phyloP scores from a whole-genome alignment of 2,113 vertebrate species.

The Deroptyus accipitrinus region DNA sequence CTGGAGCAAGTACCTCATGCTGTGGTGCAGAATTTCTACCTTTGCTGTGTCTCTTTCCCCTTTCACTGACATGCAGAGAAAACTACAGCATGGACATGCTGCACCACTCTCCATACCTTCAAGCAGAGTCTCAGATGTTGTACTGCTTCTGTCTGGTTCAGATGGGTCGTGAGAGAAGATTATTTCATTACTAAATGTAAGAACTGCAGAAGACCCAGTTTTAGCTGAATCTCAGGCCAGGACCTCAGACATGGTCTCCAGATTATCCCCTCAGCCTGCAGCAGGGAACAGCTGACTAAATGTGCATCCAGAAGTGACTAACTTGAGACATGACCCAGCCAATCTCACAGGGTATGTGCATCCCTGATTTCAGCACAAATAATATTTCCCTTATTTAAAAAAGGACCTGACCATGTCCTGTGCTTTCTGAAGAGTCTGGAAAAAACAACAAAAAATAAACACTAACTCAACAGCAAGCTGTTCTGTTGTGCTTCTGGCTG shows the following conservation, averaged over 20 bases:
- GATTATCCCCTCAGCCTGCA: background rate
- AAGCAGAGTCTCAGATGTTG: background rate
- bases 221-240: background rate
- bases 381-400: background rate
- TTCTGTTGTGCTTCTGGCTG: slow-evolving; percentile 30
- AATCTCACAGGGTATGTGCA: background rate
- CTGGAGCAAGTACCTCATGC: background rate
- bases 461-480: background rate
- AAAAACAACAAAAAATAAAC: background rate
- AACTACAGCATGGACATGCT: background rate
- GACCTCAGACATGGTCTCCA: background rate
- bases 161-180: background rate
- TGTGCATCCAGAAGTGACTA: background rate
- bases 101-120: background rate
- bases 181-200: background rate
- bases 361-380: background rate
- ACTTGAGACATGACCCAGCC: background rate
- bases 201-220: background rate
- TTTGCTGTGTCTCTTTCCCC: background rate
- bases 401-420: background rate
- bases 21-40: background rate
- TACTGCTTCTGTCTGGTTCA: background rate
- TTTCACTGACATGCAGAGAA: background rate
- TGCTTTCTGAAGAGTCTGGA: background rate
- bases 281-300: background rate